Evolutionary conservation across 2,888 invertebrate species (phyloP).

Genomic region (Willowsia nigromaculata): DNA sequence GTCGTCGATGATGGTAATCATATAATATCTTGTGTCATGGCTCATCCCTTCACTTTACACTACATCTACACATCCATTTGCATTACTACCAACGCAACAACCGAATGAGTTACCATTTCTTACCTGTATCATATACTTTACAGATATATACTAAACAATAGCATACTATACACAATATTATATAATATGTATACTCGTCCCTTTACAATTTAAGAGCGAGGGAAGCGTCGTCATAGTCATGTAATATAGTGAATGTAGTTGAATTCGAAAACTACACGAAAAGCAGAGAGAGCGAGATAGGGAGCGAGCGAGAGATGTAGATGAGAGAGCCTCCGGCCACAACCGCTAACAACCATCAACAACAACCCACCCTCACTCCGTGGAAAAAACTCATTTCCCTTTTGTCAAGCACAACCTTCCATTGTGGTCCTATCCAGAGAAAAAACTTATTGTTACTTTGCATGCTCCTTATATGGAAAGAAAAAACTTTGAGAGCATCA

Average conservation of each 20-base stretch:
- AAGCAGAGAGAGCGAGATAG: background rate
- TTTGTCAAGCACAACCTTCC: constrained; percentile 77
- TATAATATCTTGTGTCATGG: constrained; percentile 16
- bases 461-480: constrained; percentile 65
- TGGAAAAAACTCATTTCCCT: constrained; percentile 78
- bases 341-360: constrained; percentile 78
- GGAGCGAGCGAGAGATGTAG: constrained; percentile 44
- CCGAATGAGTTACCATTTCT: background rate
- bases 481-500: constrained; percentile 39
- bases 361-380: constrained; percentile 78
- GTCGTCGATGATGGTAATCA: constrained; percentile 12
- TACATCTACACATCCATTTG: background rate
- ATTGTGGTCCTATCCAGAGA: constrained; percentile 72
- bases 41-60: constrained; percentile 26
- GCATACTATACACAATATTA: background rate
- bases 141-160: background rate
- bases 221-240: background rate
- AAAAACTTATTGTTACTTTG: constrained; percentile 70
- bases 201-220: background rate
- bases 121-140: constrained; percentile 22
- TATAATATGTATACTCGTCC: background rate
- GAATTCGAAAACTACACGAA: background rate
- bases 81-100: background rate
- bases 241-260: background rate
- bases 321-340: constrained; percentile 77